Percentiles rank a stretch among this genome's conserved stretches.
Evolutionary conservation across 2,113 vertebrate genomes (phyloP).

Genomic region (Rhabdornis inornatus): DNA sequence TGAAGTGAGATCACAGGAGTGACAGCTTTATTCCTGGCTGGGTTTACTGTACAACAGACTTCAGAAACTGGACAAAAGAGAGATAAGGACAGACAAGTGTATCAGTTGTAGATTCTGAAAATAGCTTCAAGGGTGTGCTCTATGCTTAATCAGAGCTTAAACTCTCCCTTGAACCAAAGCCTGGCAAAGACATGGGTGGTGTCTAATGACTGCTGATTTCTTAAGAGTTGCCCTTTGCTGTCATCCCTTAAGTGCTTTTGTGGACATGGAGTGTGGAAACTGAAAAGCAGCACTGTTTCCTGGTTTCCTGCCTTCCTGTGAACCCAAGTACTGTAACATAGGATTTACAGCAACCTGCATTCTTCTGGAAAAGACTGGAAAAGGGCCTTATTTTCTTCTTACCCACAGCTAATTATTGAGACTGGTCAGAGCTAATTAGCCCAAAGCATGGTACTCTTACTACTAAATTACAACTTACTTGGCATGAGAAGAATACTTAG

Average conservation of each 20-base stretch:
- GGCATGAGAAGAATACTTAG: neutral
- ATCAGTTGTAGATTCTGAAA: neutral
- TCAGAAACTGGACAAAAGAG: neutral
- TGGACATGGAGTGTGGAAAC: neutral
- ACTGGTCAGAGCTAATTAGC: neutral
- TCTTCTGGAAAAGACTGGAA: neutral
- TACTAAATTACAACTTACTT: neutral
- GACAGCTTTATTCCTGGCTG: neutral
- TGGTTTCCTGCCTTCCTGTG: neutral
- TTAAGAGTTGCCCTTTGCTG: neutral
- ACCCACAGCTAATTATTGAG: neutral
- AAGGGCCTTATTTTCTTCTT: neutral
- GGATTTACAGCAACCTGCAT: neutral
- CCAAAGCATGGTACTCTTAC: neutral
- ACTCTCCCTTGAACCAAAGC: neutral
- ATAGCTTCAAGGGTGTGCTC: neutral
- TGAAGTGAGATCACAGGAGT: neutral
- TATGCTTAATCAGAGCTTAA: neutral
- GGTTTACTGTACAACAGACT: neutral
- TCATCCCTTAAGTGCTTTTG: neutral
- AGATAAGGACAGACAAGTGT: neutral
- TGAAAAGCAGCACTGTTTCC: neutral
- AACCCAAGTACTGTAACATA: neutral
- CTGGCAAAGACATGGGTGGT: neutral
- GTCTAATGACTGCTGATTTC: neutral